A percentile compares a stretch with the other conserved stretches of the same genome.
Evolutionary conservation across 2,797 vertebrate genomes (phyloP).

Genomic region (Labroides dimidiatus): DNA sequence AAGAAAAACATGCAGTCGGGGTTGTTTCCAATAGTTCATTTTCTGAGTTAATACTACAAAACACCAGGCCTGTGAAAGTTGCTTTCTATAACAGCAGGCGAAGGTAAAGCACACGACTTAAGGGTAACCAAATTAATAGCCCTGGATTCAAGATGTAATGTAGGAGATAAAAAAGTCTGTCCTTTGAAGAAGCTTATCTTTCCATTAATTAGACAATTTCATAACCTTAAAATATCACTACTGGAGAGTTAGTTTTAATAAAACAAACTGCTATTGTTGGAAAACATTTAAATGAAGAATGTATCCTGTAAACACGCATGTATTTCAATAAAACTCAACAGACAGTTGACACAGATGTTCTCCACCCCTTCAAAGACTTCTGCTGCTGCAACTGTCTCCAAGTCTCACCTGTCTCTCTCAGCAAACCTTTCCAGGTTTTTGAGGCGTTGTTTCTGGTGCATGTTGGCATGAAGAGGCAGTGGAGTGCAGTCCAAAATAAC

Average conservation of each 20-base stretch:
- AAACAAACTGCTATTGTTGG: background rate
- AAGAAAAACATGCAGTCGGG: background rate
- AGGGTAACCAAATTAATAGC: no score
- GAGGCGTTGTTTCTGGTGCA: slow-evolving; percentile 98
- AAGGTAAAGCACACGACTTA: no score
- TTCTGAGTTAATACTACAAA: no score
- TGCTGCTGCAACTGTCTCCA: background rate
- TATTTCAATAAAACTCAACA: background rate
- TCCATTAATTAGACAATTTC: no score
- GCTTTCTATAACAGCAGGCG: no score
- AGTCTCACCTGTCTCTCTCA: slow-evolving; percentile 89
- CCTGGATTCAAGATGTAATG: background rate
- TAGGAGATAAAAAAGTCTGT: background rate
- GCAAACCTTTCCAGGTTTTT: slow-evolving; percentile 97
- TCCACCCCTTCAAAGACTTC: background rate
- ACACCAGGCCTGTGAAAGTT: no score
- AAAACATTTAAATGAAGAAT: background rate
- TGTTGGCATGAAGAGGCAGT: slow-evolving; percentile 94
- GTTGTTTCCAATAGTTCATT: no score
- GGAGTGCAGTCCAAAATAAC: slow-evolving; percentile 89
- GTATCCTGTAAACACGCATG: background rate
- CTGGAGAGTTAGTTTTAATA: background rate
- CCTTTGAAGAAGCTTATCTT: background rate
- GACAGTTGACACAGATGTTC: background rate
- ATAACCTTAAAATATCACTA: background rate